Evolutionary conservation across 2,797 vertebrate genomes (phyloP), one percentile per base, ranked within the genome.

Genomic region (Liasis olivaceus): DNA sequence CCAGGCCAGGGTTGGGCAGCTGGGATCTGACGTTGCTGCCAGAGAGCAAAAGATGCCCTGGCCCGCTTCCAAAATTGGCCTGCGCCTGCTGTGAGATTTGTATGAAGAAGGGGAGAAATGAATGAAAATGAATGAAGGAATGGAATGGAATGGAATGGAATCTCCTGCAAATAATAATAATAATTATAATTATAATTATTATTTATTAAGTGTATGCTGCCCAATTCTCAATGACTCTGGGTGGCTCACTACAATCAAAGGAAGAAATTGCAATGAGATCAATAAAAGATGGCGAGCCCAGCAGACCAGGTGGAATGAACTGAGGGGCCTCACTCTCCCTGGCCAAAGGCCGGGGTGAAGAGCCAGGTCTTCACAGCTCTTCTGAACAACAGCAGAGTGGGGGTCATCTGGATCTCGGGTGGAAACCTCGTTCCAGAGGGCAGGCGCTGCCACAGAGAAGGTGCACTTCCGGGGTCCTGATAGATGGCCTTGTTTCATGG

Each of bases 11-110:
- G 60, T 8, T 64, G 47, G 42, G 42, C 77, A 15, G 0, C 0
- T 47, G 59, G n/a, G 56, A 87, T 87, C 20, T 59, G 12, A n/a
- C 42, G 9, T 26, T 64, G 31, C 89, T 81, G 58, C 85, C 31
- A 47, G 85, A 31, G 1, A 3, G 24, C 15, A 7, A 26, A 26
- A 0, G 12, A 17, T 8, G 11, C 3, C 5, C 1, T 9, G 3
- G 59, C 24, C 20, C 2, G 22, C 3, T 0, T 54, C 6, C 72
- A 81, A 81, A 81, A 47, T 47, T 81, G 72, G 36, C 20, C 36
- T 81, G 20, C 3, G 36, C 12, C 36, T 81, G 36, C 72, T 81
- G 20, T 81, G 72, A 81, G 72, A 24, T 81, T 47, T 81, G 20
- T 47, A 81, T 22, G 72, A 24, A 81, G 36, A 81, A 47, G 20